Evolutionary conservation across 2,888 invertebrate genomes (phyloP), one percentile per base, ranked within the genome.

Genomic region (Xanthia icteritia): DNA sequence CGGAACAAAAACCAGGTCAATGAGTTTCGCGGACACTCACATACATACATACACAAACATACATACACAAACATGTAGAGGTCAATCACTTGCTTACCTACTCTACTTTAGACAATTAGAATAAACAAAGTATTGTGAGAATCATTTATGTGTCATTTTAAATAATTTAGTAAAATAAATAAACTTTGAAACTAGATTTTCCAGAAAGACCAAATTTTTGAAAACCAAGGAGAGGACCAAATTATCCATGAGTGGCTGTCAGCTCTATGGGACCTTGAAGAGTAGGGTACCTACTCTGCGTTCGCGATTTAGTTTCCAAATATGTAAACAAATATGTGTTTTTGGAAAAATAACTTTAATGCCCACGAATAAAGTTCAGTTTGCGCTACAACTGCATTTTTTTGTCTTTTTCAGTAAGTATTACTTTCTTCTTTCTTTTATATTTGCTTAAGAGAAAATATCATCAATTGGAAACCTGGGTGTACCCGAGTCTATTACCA

Each of bases 1-100:
- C 84, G 54, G 56, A 61, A 81, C 61, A n/a, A 20, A 58, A 84
- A 69, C 42, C 81, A 76, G 82, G 82, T 61, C 69, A 82, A 84
- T 76, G 71, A 84, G 71, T 81, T 65, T 58, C 23, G 56, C 42
- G 39, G 15, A 63, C 81, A 80, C 80, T 58, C 45, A 67, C 74
- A 51, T 51, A 73, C 51, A 39, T 56, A 45, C n/a, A n/a, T n/a
- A n/a, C n/a, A n/a, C n/a, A n/a, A n/a, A n/a, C n/a, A n/a, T n/a
- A n/a, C n/a, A n/a, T n/a, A n/a, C n/a, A n/a, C 81, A 36, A 51
- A 58, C 51, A 56, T 58, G 36, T 13, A 78, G 54, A 42, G 82
- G 64, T 80, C 80, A 67, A n/a, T 84, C 31, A 74, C 84, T 70
- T 42, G 63, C 60, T 61, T 70, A 74, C 51, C 64, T 70, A 74